Conservation (phyloP, 2,113 vertebrate species). For the Etia nguti region DNA sequence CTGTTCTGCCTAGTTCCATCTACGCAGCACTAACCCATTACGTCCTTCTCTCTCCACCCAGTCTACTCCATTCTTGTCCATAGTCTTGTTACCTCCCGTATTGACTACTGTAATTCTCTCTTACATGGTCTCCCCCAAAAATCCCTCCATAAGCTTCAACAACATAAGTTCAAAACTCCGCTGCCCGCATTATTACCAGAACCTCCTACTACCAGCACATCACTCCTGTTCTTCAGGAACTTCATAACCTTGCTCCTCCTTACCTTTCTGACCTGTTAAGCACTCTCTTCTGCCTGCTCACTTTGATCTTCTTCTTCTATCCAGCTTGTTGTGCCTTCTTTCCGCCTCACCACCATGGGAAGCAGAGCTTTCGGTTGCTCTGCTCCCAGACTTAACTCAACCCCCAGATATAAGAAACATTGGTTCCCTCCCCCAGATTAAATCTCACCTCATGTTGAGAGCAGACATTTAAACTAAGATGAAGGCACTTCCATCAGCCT, state of each 20-base stretch:
- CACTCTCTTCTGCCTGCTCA: no score
- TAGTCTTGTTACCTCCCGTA: background rate
- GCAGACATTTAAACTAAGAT: background rate
- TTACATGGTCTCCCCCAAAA: no score
- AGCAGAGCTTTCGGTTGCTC: no score
- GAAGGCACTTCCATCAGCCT: background rate
- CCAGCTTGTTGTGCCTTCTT: no score
- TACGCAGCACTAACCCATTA: background rate
- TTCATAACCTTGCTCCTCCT: no score
- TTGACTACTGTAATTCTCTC: no score
- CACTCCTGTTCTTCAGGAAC: no score
- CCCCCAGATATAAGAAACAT: background rate
- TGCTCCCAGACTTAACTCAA: background rate
- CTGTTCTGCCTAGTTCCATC: background rate
- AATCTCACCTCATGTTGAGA: background rate
- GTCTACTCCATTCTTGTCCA: background rate
- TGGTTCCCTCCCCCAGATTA: background rate
- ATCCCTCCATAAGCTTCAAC: no score
- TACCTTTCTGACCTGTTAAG: no score
- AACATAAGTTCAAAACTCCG: no score
- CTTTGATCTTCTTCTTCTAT: no score
- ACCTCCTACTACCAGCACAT: background rate
- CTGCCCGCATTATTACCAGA: background rate
- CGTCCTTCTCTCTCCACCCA: background rate
- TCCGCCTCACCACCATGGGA: no score